Base-by-base conservation (phyloP, 2,797 vertebrate genomes). In the Cynopterus sphinx region DNA sequence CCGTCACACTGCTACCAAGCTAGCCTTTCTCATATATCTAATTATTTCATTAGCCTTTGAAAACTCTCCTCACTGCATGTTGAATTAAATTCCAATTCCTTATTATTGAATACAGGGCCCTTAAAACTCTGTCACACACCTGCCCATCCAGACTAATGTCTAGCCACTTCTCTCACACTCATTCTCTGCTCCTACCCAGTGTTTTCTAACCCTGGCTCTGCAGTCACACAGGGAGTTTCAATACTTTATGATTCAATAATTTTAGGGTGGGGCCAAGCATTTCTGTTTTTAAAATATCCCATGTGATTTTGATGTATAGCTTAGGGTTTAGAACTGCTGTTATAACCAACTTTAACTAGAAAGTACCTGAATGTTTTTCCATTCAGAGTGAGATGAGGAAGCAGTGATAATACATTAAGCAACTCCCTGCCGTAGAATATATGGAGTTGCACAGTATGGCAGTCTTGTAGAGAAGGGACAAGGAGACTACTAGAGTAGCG, bases 311-410 rank as follows among this genome's bases (percentile, higher is more conserved):
- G 51, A 92, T 63, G 4, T 41, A 71, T 7, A 71, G 22, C 26
- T 70, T 83, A 70, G 16, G 26, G 22, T 63, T 92, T 81, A 85
- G 41, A 89, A 91, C 21, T 94, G 59, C 71, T 75, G 28, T 88
- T 73, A 36, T 24, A n/a, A 46, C 28, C 19, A 43, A 43, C 41
- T 61, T 79, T 79, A 71, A 59, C 24, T 26, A 92, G 63, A 49
- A 94, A 11, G 71, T 84, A 67, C 65, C 49, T 26, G 11, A 53
- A 59, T 85, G 65, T 36, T 39, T 84, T 91, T 65, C 28, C 46
- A 59, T 92, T 53, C 39, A 13, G 61, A 78, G 33, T 61, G 28
- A 43, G 28, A 19, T 89, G 33, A 94, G 13, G 46, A 41, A 78
- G 22, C 36, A 94, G 2, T n/a, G 39, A 22, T 51, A 65, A 9